Evolutionary conservation across 1,140 invertebrate genomes (phyloP), one percentile per base, ranked within the genome.

Genomic region (Mya arenaria): DNA sequence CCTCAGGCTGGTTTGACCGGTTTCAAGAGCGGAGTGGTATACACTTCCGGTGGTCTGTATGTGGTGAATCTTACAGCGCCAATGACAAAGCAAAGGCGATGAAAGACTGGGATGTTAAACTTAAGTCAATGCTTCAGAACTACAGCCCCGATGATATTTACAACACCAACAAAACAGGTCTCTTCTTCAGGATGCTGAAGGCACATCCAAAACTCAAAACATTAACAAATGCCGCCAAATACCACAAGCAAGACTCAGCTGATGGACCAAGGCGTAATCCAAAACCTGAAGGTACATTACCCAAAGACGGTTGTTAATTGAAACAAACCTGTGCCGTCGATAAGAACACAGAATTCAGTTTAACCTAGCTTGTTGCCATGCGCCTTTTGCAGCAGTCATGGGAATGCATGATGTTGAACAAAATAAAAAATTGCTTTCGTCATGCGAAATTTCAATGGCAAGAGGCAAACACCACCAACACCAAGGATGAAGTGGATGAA

Each of bases 161-260:
- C 62, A 79, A 79, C 63, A 68, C 79, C 0, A 83, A 86, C 60
- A 83, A 86, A 55, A 86, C 80, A 4, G 83, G 73, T 3, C 32
- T 86, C 25, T 86, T 86, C 55, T 85, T 56, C 60, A 52, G 58
- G 28, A 44, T 77, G 6, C 34, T 86, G 4, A 68, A 78, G 6
- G 63, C n/a, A n/a, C n/a, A n/a, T n/a, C n/a, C n/a, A n/a, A n/a
- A n/a, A n/a, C n/a, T n/a, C n/a, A n/a, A n/a, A n/a, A n/a, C n/a
- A n/a, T n/a, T n/a, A n/a, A n/a, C n/a, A n/a, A n/a, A n/a, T 62
- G 10, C 63, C 63, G 17, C 63, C 4, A 39, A 44, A 37, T 15
- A 6, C 63, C 13, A 68, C 63, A 68, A 68, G 34, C 44, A 34
- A 28, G 13, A 68, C 63, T 4, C 63, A 39, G n/a, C 63, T 39